Percentiles rank a stretch among this genome's conserved stretches.
Conservation (phyloP, 2,888 invertebrate genomes). For the Prosapia bicincta region DNA sequence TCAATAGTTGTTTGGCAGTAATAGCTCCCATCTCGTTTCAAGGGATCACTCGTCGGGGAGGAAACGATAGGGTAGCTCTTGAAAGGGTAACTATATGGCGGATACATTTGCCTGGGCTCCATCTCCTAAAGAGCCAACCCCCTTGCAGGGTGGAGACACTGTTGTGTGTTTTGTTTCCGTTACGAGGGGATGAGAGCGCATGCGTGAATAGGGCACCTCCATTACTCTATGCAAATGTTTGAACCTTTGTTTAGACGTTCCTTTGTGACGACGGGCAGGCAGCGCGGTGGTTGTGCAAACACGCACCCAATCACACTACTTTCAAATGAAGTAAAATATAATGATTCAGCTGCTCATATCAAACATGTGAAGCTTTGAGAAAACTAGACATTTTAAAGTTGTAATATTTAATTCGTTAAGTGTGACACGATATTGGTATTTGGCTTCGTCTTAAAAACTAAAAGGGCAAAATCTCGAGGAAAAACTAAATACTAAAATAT, state of each 20-base stretch:
- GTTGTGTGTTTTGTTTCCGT: not conserved
- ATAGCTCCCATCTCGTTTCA: not conserved
- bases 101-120: not conserved
- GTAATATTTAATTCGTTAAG: no score
- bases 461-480: no score
- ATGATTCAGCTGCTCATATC: no score
- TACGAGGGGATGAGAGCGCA: not conserved
- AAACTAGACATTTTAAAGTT: no score
- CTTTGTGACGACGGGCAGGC: not conserved
- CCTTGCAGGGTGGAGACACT: not conserved
- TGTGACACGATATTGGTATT: no score
- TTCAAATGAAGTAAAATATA: no score
- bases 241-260: not conserved
- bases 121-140: not conserved
- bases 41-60: not conserved
- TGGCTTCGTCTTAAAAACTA: no score
- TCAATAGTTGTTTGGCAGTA: not conserved
- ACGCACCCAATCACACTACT: not conserved
- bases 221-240: not conserved
- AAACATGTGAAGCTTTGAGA: no score
- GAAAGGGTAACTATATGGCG: not conserved
- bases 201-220: not conserved
- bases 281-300: not conserved
- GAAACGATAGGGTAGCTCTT: not conserved
- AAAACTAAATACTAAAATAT: no score